Conservation (phyloP, 2,113 vertebrate species). For the Brevimyrus niger region DNA sequence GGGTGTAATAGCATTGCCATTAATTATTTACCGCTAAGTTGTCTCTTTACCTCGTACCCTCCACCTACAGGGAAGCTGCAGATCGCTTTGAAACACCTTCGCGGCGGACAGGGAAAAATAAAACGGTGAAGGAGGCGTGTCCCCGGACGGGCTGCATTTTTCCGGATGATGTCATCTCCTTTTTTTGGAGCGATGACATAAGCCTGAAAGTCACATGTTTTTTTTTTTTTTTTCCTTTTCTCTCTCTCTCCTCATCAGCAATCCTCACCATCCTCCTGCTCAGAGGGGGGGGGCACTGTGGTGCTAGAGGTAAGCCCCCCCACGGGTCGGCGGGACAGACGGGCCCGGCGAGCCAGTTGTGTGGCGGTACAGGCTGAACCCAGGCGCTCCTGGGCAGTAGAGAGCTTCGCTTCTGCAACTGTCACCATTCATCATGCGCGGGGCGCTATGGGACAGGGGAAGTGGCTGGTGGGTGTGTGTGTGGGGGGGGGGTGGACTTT, state of each 20-base stretch:
- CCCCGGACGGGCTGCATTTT: background rate
- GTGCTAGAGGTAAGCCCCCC: background rate
- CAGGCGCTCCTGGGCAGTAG: constrained; percentile 49
- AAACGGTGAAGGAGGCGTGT: background rate
- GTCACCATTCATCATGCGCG: constrained; percentile 67
- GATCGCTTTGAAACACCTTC: background rate
- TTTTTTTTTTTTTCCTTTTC: background rate
- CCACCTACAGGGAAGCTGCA: background rate
- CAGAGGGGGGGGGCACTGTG: background rate
- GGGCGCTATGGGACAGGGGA: constrained; percentile 42
- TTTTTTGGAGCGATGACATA: background rate
- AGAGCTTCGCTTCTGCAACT: constrained; percentile 66
- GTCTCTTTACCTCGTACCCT: background rate
- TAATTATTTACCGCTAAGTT: constrained; percentile 3
- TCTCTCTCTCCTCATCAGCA: background rate
- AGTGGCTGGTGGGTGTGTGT: background rate
- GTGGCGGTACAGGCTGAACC: background rate
- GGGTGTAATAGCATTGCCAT: background rate
- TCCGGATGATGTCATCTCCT: background rate
- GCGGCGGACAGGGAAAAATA: background rate
- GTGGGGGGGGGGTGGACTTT: constrained; percentile 14
- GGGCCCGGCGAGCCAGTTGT: background rate
- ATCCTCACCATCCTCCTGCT: background rate
- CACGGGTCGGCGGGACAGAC: background rate
- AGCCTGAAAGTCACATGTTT: background rate